These are phyloP conservation scores for Loripinus fragilis DNA, from an alignment of 2,888 invertebrate species.

Conservation along the genomic window DNA sequence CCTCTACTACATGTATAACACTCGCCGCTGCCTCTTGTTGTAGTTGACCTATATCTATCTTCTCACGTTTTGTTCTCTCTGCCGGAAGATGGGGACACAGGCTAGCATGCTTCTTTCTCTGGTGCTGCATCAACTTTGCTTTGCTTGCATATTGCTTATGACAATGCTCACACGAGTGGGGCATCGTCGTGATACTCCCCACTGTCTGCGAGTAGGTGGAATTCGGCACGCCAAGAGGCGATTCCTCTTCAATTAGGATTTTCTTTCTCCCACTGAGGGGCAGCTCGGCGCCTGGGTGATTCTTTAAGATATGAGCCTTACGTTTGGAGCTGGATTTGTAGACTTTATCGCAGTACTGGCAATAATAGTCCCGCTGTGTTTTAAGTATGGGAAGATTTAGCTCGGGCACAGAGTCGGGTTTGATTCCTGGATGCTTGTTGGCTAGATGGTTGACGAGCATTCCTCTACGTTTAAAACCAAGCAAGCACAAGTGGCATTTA, in stretches of 20 bases:
- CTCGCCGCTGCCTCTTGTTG: constrained; percentile 29
- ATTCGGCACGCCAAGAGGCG: constrained; percentile 85
- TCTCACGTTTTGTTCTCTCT: constrained; percentile 52
- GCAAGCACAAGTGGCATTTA: constrained; percentile 90
- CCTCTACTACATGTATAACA: constrained; percentile 45
- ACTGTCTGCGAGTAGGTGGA: constrained; percentile 89
- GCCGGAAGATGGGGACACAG: constrained; percentile 43
- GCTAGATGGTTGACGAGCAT: constrained; percentile 94
- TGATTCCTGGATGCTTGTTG: constrained; percentile 88
- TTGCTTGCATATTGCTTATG: constrained; percentile 94
- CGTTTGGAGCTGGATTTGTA: constrained; percentile 94
- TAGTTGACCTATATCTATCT: constrained; percentile 25
- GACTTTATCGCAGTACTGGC: constrained; percentile 90
- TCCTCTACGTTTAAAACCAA: constrained; percentile 92
- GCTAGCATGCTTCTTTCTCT: constrained; percentile 84
- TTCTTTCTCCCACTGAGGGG: constrained; percentile 84
- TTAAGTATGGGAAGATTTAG: constrained; percentile 91
- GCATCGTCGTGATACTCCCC: constrained; percentile 89
- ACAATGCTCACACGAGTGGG: constrained; percentile 91
- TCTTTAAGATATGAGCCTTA: constrained; percentile 91
- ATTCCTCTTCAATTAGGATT: constrained; percentile 78
- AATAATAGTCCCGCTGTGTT: constrained; percentile 91
- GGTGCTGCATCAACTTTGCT: constrained; percentile 86
- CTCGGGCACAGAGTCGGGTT: constrained; percentile 87
- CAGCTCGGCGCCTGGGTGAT: constrained; percentile 91